phyloP scores from a whole-genome alignment of 1,140 invertebrate species.

The Bombus fervidus region DNA sequence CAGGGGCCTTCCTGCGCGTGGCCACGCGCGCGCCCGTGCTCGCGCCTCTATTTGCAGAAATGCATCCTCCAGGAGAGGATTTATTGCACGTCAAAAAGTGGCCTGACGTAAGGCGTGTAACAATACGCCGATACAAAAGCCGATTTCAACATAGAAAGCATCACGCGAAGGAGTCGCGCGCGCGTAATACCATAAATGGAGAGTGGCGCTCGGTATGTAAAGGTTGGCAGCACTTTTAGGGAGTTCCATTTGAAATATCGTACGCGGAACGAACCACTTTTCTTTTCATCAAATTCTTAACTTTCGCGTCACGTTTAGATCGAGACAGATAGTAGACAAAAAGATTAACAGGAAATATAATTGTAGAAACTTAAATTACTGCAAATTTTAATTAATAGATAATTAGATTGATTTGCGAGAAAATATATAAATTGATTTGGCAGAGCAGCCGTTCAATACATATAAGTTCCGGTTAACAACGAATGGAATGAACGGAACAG shows the following conservation, averaged over 20 bases:
- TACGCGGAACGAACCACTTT: background rate
- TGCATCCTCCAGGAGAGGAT: conserved; percentile 49
- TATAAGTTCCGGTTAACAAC: background rate
- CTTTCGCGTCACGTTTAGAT: background rate
- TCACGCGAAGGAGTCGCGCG: background rate
- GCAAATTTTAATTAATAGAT: too few relatives aligned
- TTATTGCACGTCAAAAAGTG: conserved; percentile 23
- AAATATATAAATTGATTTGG: background rate
- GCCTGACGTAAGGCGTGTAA: conserved; percentile 36
- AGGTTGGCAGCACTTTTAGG: background rate
- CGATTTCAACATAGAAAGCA: conserved; percentile 41
- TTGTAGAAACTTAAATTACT: background rate
- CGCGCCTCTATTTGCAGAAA: conserved; percentile 48
- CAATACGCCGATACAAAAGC: conserved; percentile 39
- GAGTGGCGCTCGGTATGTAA: background rate
- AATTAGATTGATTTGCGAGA: background rate
- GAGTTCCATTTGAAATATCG: background rate
- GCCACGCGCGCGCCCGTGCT: background rate
- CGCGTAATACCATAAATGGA: background rate
- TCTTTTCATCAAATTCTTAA: background rate
- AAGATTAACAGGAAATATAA: too few relatives aligned
- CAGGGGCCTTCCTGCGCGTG: conserved; percentile 44
- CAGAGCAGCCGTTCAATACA: background rate
- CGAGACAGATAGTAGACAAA: too few relatives aligned
- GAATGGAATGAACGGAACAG: background rate